phyloP scores from a whole-genome alignment of 2,113 vertebrate genomes.

The Plecotus auritus region DNA sequence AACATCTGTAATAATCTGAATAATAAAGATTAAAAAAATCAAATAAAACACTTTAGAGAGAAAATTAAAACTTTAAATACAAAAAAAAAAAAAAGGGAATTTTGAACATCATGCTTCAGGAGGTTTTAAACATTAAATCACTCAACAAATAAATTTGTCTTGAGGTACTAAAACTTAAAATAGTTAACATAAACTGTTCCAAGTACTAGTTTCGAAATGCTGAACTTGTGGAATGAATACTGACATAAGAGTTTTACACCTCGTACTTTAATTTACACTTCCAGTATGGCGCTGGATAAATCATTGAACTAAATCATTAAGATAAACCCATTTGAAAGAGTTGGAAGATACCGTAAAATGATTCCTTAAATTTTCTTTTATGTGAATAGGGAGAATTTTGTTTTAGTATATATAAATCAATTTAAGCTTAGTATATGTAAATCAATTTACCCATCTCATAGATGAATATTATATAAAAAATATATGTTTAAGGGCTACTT shows the following conservation, averaged over 20 bases:
- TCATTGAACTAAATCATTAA: slow-evolving; percentile 54
- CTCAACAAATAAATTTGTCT: slow-evolving; percentile 59
- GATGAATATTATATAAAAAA: slow-evolving; percentile 23
- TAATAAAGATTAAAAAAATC: too few relatives aligned
- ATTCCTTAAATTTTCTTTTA: slow-evolving; percentile 53
- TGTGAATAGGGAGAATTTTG: slow-evolving; percentile 33
- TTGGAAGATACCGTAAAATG: slow-evolving; percentile 51
- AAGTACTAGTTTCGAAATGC: slow-evolving; percentile 59
- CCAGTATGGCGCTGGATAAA: not conserved
- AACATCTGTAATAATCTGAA: too few relatives aligned
- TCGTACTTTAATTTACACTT: slow-evolving; percentile 39
- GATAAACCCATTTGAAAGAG: slow-evolving; percentile 49
- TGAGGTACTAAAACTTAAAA: slow-evolving; percentile 62
- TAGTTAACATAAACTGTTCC: slow-evolving; percentile 53
- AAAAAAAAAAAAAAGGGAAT: not conserved
- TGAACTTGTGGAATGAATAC: slow-evolving; percentile 48
- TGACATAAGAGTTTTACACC: slow-evolving; percentile 34
- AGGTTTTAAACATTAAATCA: slow-evolving; percentile 56
- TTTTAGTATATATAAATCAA: slow-evolving; percentile 28
- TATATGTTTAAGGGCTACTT: not conserved
- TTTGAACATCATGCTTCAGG: slow-evolving; percentile 41
- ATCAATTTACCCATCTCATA: slow-evolving; percentile 27
- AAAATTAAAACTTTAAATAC: too few relatives aligned
- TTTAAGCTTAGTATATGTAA: slow-evolving; percentile 20
- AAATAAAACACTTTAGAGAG: too few relatives aligned